Conservation (phyloP, 2,113 vertebrate species). For the Scytalopus superciliaris region DNA sequence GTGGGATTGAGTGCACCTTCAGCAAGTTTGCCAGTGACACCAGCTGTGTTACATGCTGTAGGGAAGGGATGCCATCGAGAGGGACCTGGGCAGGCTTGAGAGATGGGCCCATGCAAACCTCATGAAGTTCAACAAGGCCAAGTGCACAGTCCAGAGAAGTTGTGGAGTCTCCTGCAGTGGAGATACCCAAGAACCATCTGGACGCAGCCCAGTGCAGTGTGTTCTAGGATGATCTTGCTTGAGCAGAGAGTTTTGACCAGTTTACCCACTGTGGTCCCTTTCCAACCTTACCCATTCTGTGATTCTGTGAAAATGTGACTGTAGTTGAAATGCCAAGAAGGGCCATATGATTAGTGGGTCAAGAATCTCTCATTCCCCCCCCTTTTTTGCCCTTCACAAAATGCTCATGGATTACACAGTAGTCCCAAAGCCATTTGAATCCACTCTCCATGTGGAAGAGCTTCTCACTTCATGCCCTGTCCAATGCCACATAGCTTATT, state of each 20-base stretch:
- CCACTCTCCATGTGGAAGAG: background rate
- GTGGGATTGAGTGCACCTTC: background rate
- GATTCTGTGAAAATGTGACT: background rate
- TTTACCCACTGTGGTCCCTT: background rate
- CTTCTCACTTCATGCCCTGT: background rate
- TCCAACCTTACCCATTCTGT: background rate
- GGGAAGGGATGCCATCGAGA: background rate
- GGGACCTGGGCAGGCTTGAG: background rate
- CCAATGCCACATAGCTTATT: background rate
- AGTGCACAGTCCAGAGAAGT: background rate
- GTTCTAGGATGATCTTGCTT: background rate
- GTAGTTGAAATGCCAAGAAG: background rate
- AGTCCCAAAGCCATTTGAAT: background rate
- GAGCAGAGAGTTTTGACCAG: background rate
- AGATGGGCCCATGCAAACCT: background rate
- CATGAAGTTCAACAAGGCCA: background rate
- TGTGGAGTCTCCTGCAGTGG: background rate
- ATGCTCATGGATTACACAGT: background rate
- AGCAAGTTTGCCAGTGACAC: background rate
- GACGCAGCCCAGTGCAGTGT: background rate
- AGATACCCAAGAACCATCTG: background rate
- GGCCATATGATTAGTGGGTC: background rate
- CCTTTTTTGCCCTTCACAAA: background rate
- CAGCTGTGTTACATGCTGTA: background rate
- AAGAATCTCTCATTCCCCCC: background rate